Evolutionary conservation across 2,113 vertebrate genomes (phyloP).

Genomic region (Chaenogobius annularis): DNA sequence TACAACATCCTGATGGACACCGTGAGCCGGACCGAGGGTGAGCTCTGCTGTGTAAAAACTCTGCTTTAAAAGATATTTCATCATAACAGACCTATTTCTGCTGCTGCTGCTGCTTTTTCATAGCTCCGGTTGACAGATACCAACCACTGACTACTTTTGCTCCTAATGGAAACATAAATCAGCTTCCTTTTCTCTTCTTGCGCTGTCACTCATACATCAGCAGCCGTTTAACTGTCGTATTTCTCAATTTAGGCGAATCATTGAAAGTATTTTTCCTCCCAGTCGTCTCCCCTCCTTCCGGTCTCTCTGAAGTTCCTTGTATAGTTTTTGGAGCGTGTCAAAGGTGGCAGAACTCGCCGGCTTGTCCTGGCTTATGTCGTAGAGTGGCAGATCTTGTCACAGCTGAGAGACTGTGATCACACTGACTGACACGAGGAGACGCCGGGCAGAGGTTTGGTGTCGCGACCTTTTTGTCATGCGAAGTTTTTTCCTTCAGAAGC

Average conservation of each 20-base stretch:
- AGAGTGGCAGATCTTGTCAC: constrained; percentile 31
- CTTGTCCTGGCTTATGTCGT: constrained; percentile 15
- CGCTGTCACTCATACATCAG: not conserved
- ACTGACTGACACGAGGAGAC: constrained; percentile 35
- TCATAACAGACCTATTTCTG: not conserved
- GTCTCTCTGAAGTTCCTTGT: not conserved
- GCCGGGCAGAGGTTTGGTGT: constrained; percentile 32
- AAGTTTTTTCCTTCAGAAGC: constrained; percentile 8
- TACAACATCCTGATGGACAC: constrained; percentile 91
- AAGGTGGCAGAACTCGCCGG: constrained; percentile 28
- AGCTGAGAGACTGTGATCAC: constrained; percentile 26
- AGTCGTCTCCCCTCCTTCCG: not conserved
- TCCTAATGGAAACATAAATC: not conserved
- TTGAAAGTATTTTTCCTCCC: not conserved
- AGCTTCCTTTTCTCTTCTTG: not conserved
- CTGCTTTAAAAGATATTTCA: not conserved
- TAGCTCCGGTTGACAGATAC: not conserved
- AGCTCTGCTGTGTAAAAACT: not conserved
- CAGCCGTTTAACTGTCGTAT: not conserved
- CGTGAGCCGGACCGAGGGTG: constrained; percentile 89
- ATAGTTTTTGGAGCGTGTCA: constrained; percentile 15
- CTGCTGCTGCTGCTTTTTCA: not conserved
- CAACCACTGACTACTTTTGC: not conserved
- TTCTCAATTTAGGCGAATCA: not conserved
- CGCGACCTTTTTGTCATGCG: constrained; percentile 18